Conservation (phyloP, 2,888 invertebrate genomes). For the Ischnus inquisitorius region DNA sequence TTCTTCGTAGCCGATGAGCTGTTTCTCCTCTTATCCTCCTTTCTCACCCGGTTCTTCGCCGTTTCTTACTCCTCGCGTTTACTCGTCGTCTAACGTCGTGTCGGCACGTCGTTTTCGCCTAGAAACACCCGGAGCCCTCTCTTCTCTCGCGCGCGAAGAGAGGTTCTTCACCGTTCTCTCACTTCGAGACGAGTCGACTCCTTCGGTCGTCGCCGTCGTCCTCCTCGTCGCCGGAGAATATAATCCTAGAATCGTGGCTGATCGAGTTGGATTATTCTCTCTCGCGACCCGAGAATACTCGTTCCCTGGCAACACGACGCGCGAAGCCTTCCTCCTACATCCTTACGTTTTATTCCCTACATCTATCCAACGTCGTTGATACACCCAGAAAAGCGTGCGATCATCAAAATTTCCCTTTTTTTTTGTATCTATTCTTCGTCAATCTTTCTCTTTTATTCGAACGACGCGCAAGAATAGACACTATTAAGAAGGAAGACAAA, state of each 20-base stretch:
- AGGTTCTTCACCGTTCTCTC: conserved; percentile 37
- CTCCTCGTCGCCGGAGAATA: conserved; percentile 27
- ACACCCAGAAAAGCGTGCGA: neutral
- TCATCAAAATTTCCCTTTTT: conserved; percentile 16
- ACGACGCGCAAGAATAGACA: neutral
- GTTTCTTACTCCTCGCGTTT: conserved; percentile 6
- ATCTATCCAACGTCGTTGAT: conserved; percentile 19
- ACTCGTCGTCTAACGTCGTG: conserved; percentile 37
- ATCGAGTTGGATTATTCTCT: conserved; percentile 48
- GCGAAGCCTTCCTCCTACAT: neutral
- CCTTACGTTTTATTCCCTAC: conserved; percentile 15
- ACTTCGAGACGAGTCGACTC: neutral
- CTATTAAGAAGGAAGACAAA: neutral
- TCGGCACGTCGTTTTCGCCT: conserved; percentile 49
- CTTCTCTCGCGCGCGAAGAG: conserved; percentile 14
- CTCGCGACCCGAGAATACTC: conserved; percentile 24
- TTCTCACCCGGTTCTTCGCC: conserved; percentile 15
- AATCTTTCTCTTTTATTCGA: neutral
- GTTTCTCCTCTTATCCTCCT: conserved; percentile 18
- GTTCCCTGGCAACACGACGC: conserved; percentile 8
- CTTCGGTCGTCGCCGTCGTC: neutral
- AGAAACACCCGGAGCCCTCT: conserved; percentile 44
- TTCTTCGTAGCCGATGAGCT: conserved; percentile 37
- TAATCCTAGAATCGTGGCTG: conserved; percentile 55
- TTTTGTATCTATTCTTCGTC: conserved; percentile 30